Evolutionary conservation across 1,140 invertebrate species (phyloP), one percentile per base, ranked within the genome.

Genomic region (Bombus affinis): DNA sequence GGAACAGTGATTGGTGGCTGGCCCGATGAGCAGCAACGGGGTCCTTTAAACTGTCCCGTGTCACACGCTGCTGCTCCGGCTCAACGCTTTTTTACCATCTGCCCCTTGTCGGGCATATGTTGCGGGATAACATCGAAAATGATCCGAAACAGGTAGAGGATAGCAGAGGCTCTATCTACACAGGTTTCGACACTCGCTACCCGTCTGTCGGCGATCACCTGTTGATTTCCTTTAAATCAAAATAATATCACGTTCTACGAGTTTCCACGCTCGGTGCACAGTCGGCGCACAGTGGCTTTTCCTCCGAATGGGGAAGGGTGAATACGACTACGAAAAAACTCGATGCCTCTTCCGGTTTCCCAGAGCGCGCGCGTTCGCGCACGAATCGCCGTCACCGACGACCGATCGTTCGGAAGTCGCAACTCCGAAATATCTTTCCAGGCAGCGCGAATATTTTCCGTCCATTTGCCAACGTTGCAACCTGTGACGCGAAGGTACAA

Each of bases 121-220:
- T 86, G 86, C 47, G 68, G 89, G 90, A 91, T 91, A 91, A 86
- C 84, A 87, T 91, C 90, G 80, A 91, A 91, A 91, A 91, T 89
- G 87, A 91, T 91, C 84, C 71, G 77, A 87, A 85, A 90, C 89
- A 74, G 74, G 78, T 86, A 86, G 28, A 77, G 44, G 75, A 74
- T 35, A 81, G 81, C 86, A 53, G 47, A 53, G 47, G 47, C 47
- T 53, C 72, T 74, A 77, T 85, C 47, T 53, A 53, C 47, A 8
- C 18, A 83, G 78, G 68, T 76, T 89, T 88, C 78, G 84, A 87
- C 73, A 87, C 87, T 88, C 92, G 93, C 92, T 92, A 82, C 77
- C 93, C 93, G 94, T 93, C 93, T 94, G 94, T 94, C 86, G 92
- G 65, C 70, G 78, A 80, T 94, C 94, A 94, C 92, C 94, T 94